Base-by-base conservation (phyloP, 35 echinoderm and acorn worm species). In the Hemicentrotus pulcherrimus region DNA sequence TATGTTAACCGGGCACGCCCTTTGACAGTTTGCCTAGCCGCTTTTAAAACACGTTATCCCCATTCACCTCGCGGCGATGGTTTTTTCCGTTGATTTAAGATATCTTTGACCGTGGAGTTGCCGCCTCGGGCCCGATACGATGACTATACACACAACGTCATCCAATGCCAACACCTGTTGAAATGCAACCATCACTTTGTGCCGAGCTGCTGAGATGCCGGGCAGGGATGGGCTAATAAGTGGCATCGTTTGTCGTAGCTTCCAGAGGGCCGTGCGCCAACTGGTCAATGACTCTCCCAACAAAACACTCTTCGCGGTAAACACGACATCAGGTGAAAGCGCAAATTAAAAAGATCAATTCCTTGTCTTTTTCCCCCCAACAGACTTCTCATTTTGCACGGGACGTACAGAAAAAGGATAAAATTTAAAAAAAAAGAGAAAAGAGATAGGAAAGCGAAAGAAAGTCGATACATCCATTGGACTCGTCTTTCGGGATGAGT, bases 341-440 rank as follows among this genome's bases (percentile, higher is more conserved):
- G 28, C 65, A 78, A 78, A 78, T 78, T 78, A 78, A 78, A 78
- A 78, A 78, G 65, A 78, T 78, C 65, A 78, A 78, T 78, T 78
- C 65, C 65, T 78, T 78, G 65, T 78, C 65, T 78, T 78, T 8
- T 22, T 78, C 19, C 24, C 19, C 19, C 22, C 28, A 78, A 78
- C 22, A 78, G 24, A 78, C 65, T 1, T 78, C 65, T 78, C 5
- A 78, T 78, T 78, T 28, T 22, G 65, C 65, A 55, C 24, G 19
- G 65, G 65, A 78, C 65, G 19, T 78, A 78, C 19, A 78, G 65
- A 59, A 59, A 59, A 14, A 28, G 22, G 7, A n/a, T 4, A 24
- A 78, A n/a, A 6, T 4, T n/a, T n/a, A n/a, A n/a, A 28, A 18
- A 18, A n/a, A n/a, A 28, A 18, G 24, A 78, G 65, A 78, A 5